These are phyloP conservation scores for Epizoanthus stellaris DNA, from an alignment of 92 coral and sea anemone genomes.

Conservation along the genomic window DNA sequence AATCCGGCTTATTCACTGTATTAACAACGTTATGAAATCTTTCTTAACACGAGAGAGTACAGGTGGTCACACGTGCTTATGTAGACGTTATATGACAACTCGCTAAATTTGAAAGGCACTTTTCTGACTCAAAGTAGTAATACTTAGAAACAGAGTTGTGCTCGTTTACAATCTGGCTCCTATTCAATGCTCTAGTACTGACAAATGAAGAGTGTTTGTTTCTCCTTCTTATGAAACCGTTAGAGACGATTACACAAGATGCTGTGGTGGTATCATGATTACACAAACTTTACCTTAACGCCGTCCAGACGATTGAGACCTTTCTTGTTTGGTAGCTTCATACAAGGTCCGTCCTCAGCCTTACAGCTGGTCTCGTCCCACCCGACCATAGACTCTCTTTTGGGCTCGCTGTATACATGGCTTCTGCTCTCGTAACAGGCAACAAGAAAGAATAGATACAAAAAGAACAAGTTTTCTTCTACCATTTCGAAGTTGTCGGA, in stretches of 20 bases:
- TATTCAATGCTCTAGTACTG: not conserved
- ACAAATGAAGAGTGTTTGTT: not conserved
- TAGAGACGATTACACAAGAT: not conserved
- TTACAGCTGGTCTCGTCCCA: slow-evolving; percentile 66
- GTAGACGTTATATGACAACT: no score
- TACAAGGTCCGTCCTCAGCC: slow-evolving; percentile 69
- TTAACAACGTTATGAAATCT: no score
- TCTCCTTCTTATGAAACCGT: no score
- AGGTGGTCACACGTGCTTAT: no score
- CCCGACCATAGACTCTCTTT: slow-evolving; percentile 24
- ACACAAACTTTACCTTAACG: slow-evolving; percentile 63
- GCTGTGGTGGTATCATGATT: not conserved
- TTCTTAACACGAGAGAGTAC: no score
- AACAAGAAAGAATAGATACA: not conserved
- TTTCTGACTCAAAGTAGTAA: no score
- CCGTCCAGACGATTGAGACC: slow-evolving; percentile 72
- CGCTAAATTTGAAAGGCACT: no score
- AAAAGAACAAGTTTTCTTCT: not conserved
- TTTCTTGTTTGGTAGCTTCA: slow-evolving; percentile 67
- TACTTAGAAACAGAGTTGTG: no score
- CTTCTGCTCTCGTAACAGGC: slow-evolving; percentile 18
- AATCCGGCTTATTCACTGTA: no score
- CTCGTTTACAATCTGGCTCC: no score
- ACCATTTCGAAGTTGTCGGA: no score
- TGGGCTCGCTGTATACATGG: slow-evolving; percentile 30